Percentiles rank a stretch among this genome's conserved stretches.
Evolutionary conservation across 2,888 invertebrate genomes (phyloP).

Genomic region (Stramonita haemastoma): DNA sequence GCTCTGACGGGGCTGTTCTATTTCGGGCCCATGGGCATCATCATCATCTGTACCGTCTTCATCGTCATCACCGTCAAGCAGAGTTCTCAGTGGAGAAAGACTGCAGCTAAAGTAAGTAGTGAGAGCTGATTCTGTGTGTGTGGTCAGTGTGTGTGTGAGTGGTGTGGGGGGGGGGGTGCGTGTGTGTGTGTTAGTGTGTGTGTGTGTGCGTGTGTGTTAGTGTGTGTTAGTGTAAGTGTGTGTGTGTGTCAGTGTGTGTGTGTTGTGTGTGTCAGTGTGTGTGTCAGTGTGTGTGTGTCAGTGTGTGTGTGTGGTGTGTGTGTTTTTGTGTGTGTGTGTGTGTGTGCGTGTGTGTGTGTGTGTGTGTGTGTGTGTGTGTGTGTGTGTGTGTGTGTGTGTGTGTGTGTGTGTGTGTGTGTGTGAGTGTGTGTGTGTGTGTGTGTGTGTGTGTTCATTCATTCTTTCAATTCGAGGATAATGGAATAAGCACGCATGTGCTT

Average conservation of each 20-base stretch:
- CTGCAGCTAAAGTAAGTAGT: slow-evolving; percentile 13
- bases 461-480: too few species aligned
- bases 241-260: neutral
- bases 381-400: neutral
- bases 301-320: neutral
- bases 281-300: neutral
- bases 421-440: neutral
- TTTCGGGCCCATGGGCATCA: slow-evolving; percentile 23
- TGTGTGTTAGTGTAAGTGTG: neutral
- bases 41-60: slow-evolving; percentile 36
- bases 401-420: neutral
- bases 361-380: neutral
- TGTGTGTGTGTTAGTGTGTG: too few species aligned
- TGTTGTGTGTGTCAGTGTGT: neutral
- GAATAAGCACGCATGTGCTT: too few species aligned
- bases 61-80: slow-evolving; percentile 25
- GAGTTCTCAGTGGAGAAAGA: slow-evolving; percentile 32
- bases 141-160: neutral
- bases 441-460: too few species aligned
- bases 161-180: neutral
- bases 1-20: slow-evolving; percentile 13
- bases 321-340: neutral
- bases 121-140: neutral
- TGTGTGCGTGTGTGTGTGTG: neutral
- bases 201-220: neutral